Base-by-base conservation (phyloP, 1,140 invertebrate genomes). In the Anastatus disparis region DNA sequence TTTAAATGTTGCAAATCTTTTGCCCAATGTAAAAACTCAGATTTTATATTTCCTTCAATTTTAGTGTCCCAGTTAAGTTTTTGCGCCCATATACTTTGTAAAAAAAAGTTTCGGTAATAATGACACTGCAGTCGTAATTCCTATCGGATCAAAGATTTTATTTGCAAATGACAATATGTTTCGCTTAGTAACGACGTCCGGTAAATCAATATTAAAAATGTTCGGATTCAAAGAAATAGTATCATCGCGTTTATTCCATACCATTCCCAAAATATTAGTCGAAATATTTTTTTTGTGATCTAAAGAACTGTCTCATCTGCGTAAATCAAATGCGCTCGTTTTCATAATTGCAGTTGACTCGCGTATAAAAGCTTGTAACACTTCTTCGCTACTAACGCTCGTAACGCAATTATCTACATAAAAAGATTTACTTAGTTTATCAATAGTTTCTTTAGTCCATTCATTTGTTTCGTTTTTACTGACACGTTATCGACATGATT, bases 81-180 rank as follows among this genome's bases (percentile, higher is more conserved):
- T n/a, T n/a, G n/a, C n/a, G n/a, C n/a, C 61, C 75, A 78, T 4
- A 67, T 38, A 38, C 71, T 22, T 48, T 76, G 48, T 31, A 77
- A 44, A 40, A 74, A 66, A 12, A 75, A n/a, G 42, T 58, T 76
- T 78, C 38, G 74, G 72, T 17, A 20, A 26, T 29, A n/a, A n/a
- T n/a, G n/a, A n/a, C n/a, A n/a, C n/a, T n/a, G n/a, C n/a, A n/a
- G n/a, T n/a, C n/a, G n/a, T n/a, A n/a, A n/a, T n/a, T n/a, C n/a
- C n/a, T n/a, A n/a, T n/a, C n/a, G n/a, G n/a, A n/a, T n/a, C n/a
- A n/a, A n/a, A n/a, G n/a, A n/a, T n/a, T n/a, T n/a, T n/a, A n/a
- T n/a, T n/a, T n/a, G n/a, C n/a, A n/a, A 78, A 53, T 27, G 3
- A 15, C 12, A 12, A 12, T 38, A 0, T 20, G n/a, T n/a, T n/a